Conservation (phyloP, 2,888 invertebrate genomes). For the Acanthoscelides obtectus region DNA sequence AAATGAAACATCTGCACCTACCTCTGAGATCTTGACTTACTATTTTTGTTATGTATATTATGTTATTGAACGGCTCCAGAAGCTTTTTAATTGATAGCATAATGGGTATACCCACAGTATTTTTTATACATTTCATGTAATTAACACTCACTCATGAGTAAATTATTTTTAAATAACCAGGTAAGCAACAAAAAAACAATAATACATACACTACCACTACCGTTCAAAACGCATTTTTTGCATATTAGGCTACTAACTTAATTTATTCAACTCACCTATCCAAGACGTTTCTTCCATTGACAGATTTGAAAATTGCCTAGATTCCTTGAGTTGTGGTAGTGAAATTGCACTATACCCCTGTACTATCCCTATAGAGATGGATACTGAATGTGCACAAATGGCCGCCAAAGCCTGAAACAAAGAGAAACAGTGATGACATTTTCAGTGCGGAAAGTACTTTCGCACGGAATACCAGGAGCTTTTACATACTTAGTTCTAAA, state of each 20-base stretch:
- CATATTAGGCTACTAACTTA: too few species aligned
- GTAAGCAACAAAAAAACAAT: neutral
- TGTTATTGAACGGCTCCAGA: neutral
- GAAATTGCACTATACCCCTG: constrained; percentile 74
- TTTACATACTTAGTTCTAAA: too few species aligned
- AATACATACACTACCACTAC: neutral
- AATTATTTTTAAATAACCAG: neutral
- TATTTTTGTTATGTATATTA: too few species aligned
- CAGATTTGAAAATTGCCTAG: constrained; percentile 49
- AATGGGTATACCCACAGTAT: neutral
- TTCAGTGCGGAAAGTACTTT: too few species aligned
- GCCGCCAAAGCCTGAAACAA: constrained; percentile 61
- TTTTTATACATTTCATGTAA: neutral
- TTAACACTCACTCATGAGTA: neutral
- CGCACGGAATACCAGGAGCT: too few species aligned
- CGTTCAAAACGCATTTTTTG: too few species aligned
- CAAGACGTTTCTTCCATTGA: constrained; percentile 64
- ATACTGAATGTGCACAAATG: constrained; percentile 68
- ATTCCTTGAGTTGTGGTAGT: constrained; percentile 62
- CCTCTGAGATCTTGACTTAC: too few species aligned
- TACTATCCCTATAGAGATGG: constrained; percentile 70
- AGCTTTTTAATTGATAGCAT: neutral
- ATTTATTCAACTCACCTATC: constrained; percentile 54
- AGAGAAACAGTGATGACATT: constrained; percentile 1
- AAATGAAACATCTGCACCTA: too few species aligned